phyloP scores from a whole-genome alignment of 2,113 vertebrate species.

The Peromyscus californicus region DNA sequence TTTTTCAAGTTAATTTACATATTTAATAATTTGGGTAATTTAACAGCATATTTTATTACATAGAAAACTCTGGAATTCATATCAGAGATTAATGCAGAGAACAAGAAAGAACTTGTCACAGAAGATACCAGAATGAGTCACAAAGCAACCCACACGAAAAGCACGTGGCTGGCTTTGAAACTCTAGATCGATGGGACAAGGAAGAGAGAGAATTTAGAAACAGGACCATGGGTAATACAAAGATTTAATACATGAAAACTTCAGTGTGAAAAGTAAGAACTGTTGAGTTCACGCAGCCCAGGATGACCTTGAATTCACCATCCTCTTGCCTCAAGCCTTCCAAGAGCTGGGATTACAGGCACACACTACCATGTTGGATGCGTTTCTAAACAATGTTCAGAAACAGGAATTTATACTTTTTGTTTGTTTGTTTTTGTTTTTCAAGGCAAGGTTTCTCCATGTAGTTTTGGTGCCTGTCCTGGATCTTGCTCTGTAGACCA shows the following conservation, averaged over 20 bases:
- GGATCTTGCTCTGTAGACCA: too few relatives aligned
- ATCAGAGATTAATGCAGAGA: not conserved
- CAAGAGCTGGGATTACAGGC: not conserved
- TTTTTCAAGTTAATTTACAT: constrained; percentile 44
- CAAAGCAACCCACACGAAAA: not conserved
- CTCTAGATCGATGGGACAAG: not conserved
- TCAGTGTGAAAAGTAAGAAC: not conserved
- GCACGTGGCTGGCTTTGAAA: not conserved
- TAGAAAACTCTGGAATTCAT: constrained; percentile 17
- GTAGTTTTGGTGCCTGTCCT: too few relatives aligned
- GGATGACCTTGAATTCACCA: too few relatives aligned
- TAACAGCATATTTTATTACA: not conserved
- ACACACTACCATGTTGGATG: not conserved
- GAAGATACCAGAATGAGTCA: not conserved
- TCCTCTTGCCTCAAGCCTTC: not conserved
- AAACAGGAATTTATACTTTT: not conserved
- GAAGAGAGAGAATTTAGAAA: not conserved
- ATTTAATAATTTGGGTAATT: constrained; percentile 37
- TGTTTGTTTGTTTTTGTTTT: too few relatives aligned
- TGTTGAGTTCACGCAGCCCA: not conserved
- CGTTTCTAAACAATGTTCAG: not conserved
- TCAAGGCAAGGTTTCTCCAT: too few relatives aligned
- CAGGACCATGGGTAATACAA: not conserved
- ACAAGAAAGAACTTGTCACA: not conserved
- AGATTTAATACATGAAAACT: not conserved